phyloP scores from a whole-genome alignment of 2,113 vertebrate species.

The Lipophrys pholis region DNA sequence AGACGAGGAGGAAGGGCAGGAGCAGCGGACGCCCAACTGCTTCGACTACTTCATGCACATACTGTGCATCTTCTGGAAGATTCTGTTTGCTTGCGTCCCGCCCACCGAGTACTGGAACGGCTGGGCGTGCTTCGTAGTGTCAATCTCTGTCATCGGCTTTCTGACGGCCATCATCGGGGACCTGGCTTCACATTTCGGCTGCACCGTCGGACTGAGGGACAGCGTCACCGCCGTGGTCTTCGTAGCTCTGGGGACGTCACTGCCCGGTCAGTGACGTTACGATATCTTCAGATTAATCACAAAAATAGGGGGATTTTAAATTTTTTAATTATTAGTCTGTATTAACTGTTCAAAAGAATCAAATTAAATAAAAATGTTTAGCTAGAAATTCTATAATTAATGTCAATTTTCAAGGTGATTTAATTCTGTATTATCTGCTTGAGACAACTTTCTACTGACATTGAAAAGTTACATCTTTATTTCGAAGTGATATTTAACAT shows the following conservation, averaged over 20 bases:
- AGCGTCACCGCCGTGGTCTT: constrained; percentile 93
- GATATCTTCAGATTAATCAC: too few relatives aligned
- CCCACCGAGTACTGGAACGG: constrained; percentile 92
- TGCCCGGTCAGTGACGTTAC: constrained; percentile 88
- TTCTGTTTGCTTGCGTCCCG: constrained; percentile 90
- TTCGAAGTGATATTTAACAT: too few relatives aligned
- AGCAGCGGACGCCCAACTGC: constrained; percentile 86
- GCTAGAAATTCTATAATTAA: too few relatives aligned
- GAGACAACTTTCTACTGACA: too few relatives aligned
- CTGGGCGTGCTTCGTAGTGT: constrained; percentile 92
- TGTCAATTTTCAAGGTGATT: too few relatives aligned
- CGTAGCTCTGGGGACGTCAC: constrained; percentile 92
- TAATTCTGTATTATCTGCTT: too few relatives aligned
- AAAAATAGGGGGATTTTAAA: too few relatives aligned
- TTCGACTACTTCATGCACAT: constrained; percentile 94
- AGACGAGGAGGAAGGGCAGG: constrained; percentile 86
- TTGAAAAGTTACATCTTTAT: too few relatives aligned
- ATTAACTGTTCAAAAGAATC: too few relatives aligned
- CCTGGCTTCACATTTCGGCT: constrained; percentile 94
- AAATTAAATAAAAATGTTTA: too few relatives aligned
- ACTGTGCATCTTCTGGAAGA: constrained; percentile 93
- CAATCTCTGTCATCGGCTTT: constrained; percentile 88
- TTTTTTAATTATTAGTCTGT: too few relatives aligned
- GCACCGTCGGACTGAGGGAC: constrained; percentile 92
- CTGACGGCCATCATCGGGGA: constrained; percentile 92